Evolutionary conservation across 1,140 invertebrate genomes (phyloP).

Genomic region (Diorhabda elongata): DNA sequence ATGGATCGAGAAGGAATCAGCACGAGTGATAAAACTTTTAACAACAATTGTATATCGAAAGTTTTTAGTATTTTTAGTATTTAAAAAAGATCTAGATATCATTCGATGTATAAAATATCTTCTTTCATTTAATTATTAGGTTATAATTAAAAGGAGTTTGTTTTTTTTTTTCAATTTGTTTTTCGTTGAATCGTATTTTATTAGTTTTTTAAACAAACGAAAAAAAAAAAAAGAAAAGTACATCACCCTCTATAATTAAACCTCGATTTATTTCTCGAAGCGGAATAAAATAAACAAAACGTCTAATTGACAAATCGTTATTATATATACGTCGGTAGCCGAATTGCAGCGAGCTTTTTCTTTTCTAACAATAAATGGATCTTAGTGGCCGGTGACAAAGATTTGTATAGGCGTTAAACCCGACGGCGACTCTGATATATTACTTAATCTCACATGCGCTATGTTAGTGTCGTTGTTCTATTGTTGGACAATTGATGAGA

Average conservation of each 20-base stretch:
- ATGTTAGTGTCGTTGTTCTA: slow-evolving; percentile 30
- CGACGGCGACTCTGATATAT: slow-evolving; percentile 27
- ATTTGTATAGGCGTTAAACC: slow-evolving; percentile 24
- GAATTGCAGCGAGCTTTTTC: slow-evolving; percentile 13
- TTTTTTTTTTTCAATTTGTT: too few species aligned
- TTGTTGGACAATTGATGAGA: slow-evolving; percentile 35
- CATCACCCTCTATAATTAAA: slow-evolving; percentile 16
- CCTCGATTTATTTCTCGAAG: not conserved
- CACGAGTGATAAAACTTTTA: too few species aligned
- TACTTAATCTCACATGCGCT: slow-evolving; percentile 33
- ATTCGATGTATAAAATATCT: too few species aligned
- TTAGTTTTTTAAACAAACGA: too few species aligned
- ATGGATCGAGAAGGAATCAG: too few species aligned
- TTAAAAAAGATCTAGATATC: too few species aligned
- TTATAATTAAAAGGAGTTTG: too few species aligned
- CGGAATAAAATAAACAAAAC: slow-evolving; percentile 12
- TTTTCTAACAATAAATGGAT: slow-evolving; percentile 18
- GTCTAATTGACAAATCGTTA: slow-evolving; percentile 15
- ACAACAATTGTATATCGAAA: too few species aligned
- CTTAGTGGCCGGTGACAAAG: slow-evolving; percentile 21
- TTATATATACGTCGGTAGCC: slow-evolving; percentile 14
- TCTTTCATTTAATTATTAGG: too few species aligned
- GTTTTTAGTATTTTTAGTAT: too few species aligned
- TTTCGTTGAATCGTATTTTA: too few species aligned
- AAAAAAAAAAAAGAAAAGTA: not conserved